A percentile compares a stretch with the other conserved stretches of the same genome.
These are phyloP conservation scores for Hesperophylax magnus DNA, from an alignment of 1,140 invertebrate species.

Conservation along the genomic window DNA sequence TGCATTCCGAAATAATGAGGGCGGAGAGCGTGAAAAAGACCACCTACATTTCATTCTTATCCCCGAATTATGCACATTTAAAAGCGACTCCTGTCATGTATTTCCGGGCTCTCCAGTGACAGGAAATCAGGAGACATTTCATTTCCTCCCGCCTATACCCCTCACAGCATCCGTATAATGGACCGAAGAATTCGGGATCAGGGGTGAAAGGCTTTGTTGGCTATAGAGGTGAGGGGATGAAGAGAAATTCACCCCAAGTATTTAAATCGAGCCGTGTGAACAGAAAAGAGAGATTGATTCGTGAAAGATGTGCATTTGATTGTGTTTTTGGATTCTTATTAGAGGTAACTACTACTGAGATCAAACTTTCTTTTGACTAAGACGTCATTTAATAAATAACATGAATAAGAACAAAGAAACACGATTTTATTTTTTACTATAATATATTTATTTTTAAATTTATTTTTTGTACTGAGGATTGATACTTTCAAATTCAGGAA, in stretches of 20 bases:
- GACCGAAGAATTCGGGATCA: constrained; percentile 8
- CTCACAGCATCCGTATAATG: constrained; percentile 23
- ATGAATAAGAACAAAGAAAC: too few relatives aligned
- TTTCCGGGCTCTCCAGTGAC: background rate
- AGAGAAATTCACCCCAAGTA: constrained; percentile 7
- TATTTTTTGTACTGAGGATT: too few relatives aligned
- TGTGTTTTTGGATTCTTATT: background rate
- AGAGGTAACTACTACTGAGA: too few relatives aligned
- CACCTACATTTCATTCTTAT: constrained; percentile 3
- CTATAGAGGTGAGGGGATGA: background rate
- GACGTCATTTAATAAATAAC: too few relatives aligned
- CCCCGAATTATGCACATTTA: constrained; percentile 17
- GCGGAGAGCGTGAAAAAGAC: background rate
- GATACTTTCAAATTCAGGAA: too few relatives aligned
- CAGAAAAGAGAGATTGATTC: background rate
- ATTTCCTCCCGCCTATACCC: constrained; percentile 16
- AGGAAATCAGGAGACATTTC: constrained; percentile 35
- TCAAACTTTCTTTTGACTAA: too few relatives aligned
- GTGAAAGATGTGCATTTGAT: background rate
- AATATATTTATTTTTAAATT: too few relatives aligned
- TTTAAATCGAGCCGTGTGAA: constrained; percentile 20
- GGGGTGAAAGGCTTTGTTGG: constrained; percentile 23
- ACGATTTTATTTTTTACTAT: too few relatives aligned
- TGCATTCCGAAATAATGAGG: background rate
- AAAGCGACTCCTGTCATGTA: constrained; percentile 22